Evolutionary conservation across 2,797 vertebrate genomes (phyloP).

Genomic region (Hydrophis major): DNA sequence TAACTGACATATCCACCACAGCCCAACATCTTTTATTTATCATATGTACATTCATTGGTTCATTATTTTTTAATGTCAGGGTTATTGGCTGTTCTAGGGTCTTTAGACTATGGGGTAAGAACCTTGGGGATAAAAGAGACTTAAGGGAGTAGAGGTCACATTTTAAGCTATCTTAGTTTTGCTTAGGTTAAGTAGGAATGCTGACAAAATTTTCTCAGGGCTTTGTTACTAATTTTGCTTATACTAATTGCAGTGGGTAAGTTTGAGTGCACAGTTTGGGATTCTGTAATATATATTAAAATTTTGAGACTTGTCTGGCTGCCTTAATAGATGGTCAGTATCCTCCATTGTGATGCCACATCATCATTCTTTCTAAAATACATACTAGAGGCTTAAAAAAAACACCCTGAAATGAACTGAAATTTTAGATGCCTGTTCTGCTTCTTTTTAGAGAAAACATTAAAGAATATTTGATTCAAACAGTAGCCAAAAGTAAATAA

Average conservation of each 20-base stretch:
- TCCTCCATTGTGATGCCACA: slow-evolving; percentile 63
- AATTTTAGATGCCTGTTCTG: background rate
- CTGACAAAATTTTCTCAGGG: background rate
- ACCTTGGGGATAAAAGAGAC: background rate
- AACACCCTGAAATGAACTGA: background rate
- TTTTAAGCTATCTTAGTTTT: background rate
- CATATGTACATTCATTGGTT: background rate
- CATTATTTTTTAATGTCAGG: background rate
- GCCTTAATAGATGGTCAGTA: background rate
- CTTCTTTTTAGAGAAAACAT: background rate
- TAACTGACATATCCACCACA: background rate
- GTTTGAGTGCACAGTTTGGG: no score
- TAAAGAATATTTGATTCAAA: background rate
- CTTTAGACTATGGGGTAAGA: background rate
- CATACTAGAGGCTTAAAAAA: background rate
- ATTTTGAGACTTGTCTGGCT: background rate
- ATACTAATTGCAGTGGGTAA: no score
- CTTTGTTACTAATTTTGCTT: background rate
- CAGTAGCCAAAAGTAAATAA: background rate
- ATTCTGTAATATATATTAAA: no score
- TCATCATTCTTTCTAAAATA: slow-evolving; percentile 56
- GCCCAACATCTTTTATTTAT: background rate
- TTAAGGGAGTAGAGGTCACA: background rate
- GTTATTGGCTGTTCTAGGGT: background rate
- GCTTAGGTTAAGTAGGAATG: background rate